Percentiles rank a stretch among this genome's conserved stretches.
These are phyloP conservation scores for Dicranocentrus wangi DNA, from an alignment of 2,888 invertebrate species.

Conservation along the genomic window DNA sequence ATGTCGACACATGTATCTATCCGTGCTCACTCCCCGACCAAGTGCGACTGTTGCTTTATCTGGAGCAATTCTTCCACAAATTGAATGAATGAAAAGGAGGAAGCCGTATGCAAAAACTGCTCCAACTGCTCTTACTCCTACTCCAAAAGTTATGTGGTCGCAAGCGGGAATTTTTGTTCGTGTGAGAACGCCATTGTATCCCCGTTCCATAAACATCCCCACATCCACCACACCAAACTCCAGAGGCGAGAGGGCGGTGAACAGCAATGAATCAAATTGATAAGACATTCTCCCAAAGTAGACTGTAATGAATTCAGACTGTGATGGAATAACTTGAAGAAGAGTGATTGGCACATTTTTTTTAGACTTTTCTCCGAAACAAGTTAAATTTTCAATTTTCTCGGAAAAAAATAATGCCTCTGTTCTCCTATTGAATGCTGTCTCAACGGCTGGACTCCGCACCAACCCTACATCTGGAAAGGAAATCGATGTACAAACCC, in stretches of 20 bases:
- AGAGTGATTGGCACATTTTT: constrained; percentile 8
- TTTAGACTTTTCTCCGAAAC: neutral
- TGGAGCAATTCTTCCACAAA: constrained; percentile 23
- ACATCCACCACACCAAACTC: too few relatives aligned
- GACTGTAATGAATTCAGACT: constrained; percentile 1
- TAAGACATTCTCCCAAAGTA: neutral
- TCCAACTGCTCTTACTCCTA: too few relatives aligned
- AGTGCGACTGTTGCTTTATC: constrained; percentile 25
- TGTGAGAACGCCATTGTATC: too few relatives aligned
- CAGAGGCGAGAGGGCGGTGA: too few relatives aligned
- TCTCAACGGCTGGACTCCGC: neutral
- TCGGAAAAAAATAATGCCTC: neutral
- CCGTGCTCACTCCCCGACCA: constrained; percentile 13
- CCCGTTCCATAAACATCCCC: too few relatives aligned
- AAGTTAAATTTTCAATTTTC: constrained; percentile 18
- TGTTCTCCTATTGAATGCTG: neutral
- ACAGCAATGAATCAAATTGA: too few relatives aligned
- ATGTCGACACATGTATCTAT: constrained; percentile 1
- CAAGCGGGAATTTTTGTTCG: too few relatives aligned
- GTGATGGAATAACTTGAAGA: constrained; percentile 18
- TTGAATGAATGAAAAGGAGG: neutral
- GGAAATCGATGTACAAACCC: constrained; percentile 18
- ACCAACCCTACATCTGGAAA: neutral
- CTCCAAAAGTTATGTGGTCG: too few relatives aligned
- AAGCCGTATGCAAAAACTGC: too few relatives aligned